phyloP scores from a whole-genome alignment of 2,797 vertebrate species.

The Melanotaenia maccullochi region DNA sequence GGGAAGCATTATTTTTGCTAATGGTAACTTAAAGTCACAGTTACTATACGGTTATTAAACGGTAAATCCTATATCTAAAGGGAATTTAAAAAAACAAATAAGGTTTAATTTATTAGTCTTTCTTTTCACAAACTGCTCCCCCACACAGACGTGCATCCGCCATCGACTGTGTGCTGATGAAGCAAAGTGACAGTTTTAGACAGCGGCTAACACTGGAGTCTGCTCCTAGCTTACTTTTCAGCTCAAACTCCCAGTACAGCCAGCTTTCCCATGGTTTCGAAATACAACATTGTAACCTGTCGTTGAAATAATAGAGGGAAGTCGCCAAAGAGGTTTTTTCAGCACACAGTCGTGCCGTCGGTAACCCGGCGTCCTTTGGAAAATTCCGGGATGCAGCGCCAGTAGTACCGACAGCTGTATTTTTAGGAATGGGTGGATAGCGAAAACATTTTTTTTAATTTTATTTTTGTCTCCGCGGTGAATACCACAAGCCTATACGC shows the following conservation, averaged over 20 bases:
- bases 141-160: slow-evolving; percentile 6
- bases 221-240: not conserved
- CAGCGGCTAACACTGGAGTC: slow-evolving; percentile 38
- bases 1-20: not conserved
- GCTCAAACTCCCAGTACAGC: not conserved
- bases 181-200: slow-evolving; percentile 73
- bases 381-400: slow-evolving; percentile 70
- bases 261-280: not conserved
- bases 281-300: slow-evolving; percentile 20
- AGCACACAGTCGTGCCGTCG: slow-evolving; percentile 7
- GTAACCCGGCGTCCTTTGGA: slow-evolving; percentile 60
- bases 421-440: slow-evolving; percentile 83
- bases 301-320: slow-evolving; percentile 41
- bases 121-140: slow-evolving; percentile 8
- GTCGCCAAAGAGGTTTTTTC: slow-evolving; percentile 11
- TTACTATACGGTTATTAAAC: not conserved
- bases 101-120: not conserved
- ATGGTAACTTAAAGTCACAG: not conserved
- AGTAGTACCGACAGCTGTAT: slow-evolving; percentile 71
- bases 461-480: slow-evolving; percentile 86
- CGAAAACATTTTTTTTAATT: slow-evolving; percentile 60
- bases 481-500: slow-evolving; percentile 81
- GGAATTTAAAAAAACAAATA: rapidly evolving
- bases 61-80: not conserved
- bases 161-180: slow-evolving; percentile 61